Evolutionary conservation across 1,140 invertebrate genomes (phyloP), one percentile per base, ranked within the genome.

Genomic region (Lordiphosa mommai): DNA sequence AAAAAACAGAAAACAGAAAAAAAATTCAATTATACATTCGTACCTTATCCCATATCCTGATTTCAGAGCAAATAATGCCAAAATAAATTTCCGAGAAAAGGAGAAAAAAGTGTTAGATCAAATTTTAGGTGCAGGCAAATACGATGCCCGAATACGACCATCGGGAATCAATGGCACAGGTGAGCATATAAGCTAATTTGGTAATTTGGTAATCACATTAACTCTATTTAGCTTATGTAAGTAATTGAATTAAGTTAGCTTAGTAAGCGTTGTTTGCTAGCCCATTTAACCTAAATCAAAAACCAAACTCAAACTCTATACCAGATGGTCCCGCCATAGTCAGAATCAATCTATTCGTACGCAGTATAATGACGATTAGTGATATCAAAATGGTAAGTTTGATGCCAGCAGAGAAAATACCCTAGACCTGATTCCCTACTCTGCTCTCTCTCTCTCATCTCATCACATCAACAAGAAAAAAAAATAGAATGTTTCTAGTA

Each of bases 341-440:
- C 91, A 94, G 93, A 92, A 96, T 98, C 91, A 98, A 98, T 94
- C 94, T 97, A 91, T 97, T 97, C 93, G 95, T 98, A 89, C 93
- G 97, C 92, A 97, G 95, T 93, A 98, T 98, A 91, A 95, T 95
- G 88, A 97, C 96, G 90, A 98, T 98, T 92, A 97, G 97, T 94
- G 97, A 98, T 93, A 97, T 97, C 91, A 98, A 97, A 92, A 98
- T 98, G 97, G 96, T 97, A 95, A 96, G 95, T 95, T 32, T 55
- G 33, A 46, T 50, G 30, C 40, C 12, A 48, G 7, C 6, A 47
- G 10, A 13, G 12, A 12, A 40, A 23, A 50, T 9, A 38, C 17
- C 23, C 20, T 27, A 23, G 8, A 37, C n/a, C 47, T 20, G 16
- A 50, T n/a, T n/a, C 20, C 27, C 32, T 4, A 16, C 29, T n/a